Evolutionary conservation across 2,113 vertebrate genomes (phyloP).

Genomic region (Dendrocopos noguchii): DNA sequence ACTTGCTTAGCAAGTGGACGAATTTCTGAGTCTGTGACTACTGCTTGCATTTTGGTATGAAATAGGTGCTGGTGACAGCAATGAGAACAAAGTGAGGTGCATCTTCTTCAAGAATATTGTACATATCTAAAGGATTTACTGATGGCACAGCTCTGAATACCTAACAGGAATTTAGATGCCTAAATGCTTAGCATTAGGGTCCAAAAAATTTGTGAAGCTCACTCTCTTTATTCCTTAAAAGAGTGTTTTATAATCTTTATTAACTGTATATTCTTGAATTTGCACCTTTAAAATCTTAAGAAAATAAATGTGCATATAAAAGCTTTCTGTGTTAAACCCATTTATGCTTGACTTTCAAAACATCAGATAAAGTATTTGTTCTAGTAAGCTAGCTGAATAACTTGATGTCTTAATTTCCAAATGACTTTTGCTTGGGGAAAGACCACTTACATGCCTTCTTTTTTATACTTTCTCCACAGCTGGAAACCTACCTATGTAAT

Average conservation of each 20-base stretch:
- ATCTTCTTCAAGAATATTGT: background rate
- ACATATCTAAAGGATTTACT: background rate
- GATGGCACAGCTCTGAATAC: background rate
- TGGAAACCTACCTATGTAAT: constrained; percentile 76
- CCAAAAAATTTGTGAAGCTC: background rate
- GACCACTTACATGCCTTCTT: background rate
- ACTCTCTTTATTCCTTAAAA: background rate
- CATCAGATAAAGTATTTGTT: background rate
- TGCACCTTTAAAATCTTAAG: background rate
- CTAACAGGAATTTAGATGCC: background rate
- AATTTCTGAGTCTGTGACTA: background rate
- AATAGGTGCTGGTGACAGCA: background rate
- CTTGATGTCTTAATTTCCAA: background rate
- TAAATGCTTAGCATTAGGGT: background rate
- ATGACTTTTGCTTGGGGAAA: background rate
- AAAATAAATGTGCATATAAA: background rate
- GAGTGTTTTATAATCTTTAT: background rate
- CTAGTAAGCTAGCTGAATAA: background rate
- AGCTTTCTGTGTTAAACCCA: background rate
- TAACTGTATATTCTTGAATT: background rate
- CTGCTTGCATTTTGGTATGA: background rate
- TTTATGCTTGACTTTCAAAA: background rate
- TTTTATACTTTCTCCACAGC: constrained; percentile 53
- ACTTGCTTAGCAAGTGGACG: background rate
- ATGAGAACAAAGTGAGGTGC: background rate